Base-by-base conservation (phyloP, 2,797 vertebrate genomes). In the Myotis planiceps region DNA sequence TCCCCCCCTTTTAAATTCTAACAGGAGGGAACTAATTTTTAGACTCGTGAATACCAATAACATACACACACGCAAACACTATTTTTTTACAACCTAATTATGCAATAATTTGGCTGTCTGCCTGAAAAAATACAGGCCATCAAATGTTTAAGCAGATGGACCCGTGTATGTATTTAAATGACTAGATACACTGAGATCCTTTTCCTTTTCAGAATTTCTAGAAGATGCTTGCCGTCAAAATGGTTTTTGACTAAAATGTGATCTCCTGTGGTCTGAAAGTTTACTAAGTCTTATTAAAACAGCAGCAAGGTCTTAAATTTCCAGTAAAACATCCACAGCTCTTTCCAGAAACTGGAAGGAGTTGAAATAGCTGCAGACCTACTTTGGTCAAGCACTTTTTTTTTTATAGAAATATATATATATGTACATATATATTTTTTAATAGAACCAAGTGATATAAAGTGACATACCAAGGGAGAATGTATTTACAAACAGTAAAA, bases 311-410 rank as follows among this genome's bases (percentile, higher is more conserved):
- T 98, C 96, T 98, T 98, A 68, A 89, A 90, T 98, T 98, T 98
- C 98, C 98, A 99, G 98, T 99, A 99, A 98, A 98, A 98, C 93
- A 98, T 98, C 98, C 95, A 96, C 93, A 63, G 98, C 98, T 97
- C 96, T 94, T 98, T 98, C 97, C 98, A 94, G 97, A 98, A 96
- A 97, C 84, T 32, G 87, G 95, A 96, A 76, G 29, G 13, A 97
- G 94, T 97, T 98, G 97, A 96, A 95, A 97, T 96, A 98, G 98
- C 98, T 98, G 97, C 91, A 98, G 98, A 98, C 90, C 97, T 98
- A 98, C 98, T 99, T 99, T 99, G 99, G 98, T 99, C 98, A 98
- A 98, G 97, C 94, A 97, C 94, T 97, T 97, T 97, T 97, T 97
- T 97, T 97, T 97, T 97, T 97, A 98, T 84, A 97, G 83, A 97